Evolutionary conservation across 2,888 invertebrate genomes (phyloP), one percentile per base, ranked within the genome.

Genomic region (Hypolimnas misippus): DNA sequence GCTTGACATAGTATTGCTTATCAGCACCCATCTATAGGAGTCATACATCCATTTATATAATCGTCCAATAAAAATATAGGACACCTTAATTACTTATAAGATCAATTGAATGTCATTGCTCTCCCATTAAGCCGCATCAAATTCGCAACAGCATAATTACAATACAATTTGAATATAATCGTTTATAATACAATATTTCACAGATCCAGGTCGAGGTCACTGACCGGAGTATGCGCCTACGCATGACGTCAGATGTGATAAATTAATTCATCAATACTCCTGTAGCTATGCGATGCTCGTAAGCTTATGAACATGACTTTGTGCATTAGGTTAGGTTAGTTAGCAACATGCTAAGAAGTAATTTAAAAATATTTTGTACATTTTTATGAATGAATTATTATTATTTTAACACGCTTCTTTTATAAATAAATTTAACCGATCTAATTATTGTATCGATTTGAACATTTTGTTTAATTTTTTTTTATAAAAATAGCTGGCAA

Each of bases 201-300:
- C 53, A 62, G 52, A 72, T 64, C 59, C 65, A 61, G 69, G 70
- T 58, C 63, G 70, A 63, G 71, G 71, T 70, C 71, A 62, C 35
- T 67, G 68, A 67, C 68, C 67, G 55, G 60, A 42, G 56, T 56
- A 63, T 53, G 59, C 69, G 65, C 69, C 67, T 63, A 70, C 68
- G 52, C 63, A 40, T 38, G 38, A 57, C 61, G 60, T 67, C 54
- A 61, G 54, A 54, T 25, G n/a, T 21, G 44, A 60, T 55, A 55
- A 55, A 44, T 55, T 14, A 31, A 40, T 44, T 40, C 31, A 29
- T 55, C 29, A 46, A 46, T 46, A 46, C 46, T 12, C 46, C 21
- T 42, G 16, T 17, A 42, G 17, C 16, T 16, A 14, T 12, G 17
- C 17, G 21, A 1, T 25, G n/a, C 16, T 10, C 12, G 19, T 8